Conservation (phyloP, 2,113 vertebrate genomes). For the Rhegmatorhina hoffmannsi region DNA sequence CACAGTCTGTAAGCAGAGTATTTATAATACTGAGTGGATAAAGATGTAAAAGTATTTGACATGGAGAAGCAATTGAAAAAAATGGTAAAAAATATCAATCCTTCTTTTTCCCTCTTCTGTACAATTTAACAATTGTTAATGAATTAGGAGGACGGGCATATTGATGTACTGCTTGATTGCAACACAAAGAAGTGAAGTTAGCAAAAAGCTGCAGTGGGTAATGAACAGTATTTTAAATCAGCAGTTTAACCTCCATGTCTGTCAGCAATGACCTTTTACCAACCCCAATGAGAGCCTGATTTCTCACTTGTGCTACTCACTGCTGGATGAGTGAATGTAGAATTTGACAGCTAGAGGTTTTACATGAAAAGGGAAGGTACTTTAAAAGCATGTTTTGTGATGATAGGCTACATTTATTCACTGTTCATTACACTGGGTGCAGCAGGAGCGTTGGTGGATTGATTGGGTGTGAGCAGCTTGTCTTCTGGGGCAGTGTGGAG, state of each 20-base stretch:
- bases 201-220: conserved; percentile 93
- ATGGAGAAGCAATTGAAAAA: background rate
- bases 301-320: conserved; percentile 91
- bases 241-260: conserved; percentile 99
- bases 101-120: conserved; percentile 73
- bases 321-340: conserved; percentile 91
- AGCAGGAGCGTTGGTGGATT: conserved; percentile 85
- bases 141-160: conserved; percentile 92
- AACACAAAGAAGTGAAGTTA: conserved; percentile 98
- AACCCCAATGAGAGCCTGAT: conserved; percentile 97
- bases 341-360: conserved; percentile 97
- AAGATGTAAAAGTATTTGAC: conserved; percentile 69
- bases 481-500: conserved; percentile 84
- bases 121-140: conserved; percentile 91
- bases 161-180: conserved; percentile 92
- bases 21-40: conserved; percentile 46
- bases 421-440: conserved; percentile 90
- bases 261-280: conserved; percentile 99
- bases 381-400: conserved; percentile 97
- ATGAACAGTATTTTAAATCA: conserved; percentile 99
- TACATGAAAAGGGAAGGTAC: conserved; percentile 98
- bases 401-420: conserved; percentile 95
- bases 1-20: background rate
- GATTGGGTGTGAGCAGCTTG: conserved; percentile 86
- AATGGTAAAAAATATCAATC: conserved; percentile 81